Percentiles rank a stretch among this genome's conserved stretches.
Conservation (phyloP, 2,888 invertebrate species). For the Perdita meconis region DNA sequence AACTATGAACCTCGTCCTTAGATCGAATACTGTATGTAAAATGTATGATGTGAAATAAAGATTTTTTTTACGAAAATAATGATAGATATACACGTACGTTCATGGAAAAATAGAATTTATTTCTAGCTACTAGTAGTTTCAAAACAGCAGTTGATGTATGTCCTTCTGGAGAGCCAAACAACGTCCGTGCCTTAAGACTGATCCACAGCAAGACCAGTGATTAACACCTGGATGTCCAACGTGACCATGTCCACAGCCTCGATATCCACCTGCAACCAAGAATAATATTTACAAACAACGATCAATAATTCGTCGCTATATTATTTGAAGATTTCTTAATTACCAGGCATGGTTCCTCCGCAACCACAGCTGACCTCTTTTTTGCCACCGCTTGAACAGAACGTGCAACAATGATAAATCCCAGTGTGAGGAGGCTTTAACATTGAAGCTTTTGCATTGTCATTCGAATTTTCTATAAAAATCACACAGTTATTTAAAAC, state of each 20-base stretch:
- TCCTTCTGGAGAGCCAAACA: conserved; percentile 73
- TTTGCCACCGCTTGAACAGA: conserved; percentile 92
- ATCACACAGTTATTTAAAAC: too few relatives aligned
- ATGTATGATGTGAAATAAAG: background rate
- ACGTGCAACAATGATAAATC: conserved; percentile 92
- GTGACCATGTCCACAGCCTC: conserved; percentile 93
- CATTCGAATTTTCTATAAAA: conserved; percentile 50
- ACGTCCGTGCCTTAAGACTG: conserved; percentile 74
- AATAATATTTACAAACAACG: conserved; percentile 13
- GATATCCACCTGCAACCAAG: conserved; percentile 81
- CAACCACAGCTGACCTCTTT: conserved; percentile 90
- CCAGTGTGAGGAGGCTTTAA: conserved; percentile 86
- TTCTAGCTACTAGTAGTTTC: conserved; percentile 44
- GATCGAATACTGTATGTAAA: background rate
- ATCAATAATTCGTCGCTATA: background rate
- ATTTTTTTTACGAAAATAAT: conserved; percentile 19
- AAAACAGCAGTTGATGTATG: conserved; percentile 73
- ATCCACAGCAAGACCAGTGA: conserved; percentile 94
- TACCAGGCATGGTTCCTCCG: conserved; percentile 90
- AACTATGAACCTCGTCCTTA: conserved; percentile 1
- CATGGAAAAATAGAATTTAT: conserved; percentile 46
- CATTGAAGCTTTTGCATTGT: conserved; percentile 41
- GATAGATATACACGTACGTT: conserved; percentile 6
- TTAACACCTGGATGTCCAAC: conserved; percentile 91
- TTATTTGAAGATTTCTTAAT: conserved; percentile 19